Base-by-base conservation (phyloP, 2,888 invertebrate genomes). In the Hipparchia sbordonii region DNA sequence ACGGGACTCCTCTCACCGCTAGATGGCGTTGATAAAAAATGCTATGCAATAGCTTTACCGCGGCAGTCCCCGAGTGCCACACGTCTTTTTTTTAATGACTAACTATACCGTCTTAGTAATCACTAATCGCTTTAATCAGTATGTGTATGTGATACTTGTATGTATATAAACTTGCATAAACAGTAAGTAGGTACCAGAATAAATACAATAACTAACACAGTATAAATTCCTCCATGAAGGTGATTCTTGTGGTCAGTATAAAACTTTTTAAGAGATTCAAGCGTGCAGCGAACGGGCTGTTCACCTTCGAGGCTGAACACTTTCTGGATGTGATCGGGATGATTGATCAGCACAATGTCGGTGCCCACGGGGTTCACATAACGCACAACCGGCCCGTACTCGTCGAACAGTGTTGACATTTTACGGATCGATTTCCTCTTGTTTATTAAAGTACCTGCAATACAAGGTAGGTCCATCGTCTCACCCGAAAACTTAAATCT, bases 361-460 rank as follows among this genome's bases (percentile, higher is more conserved):
- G 94, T 94, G 0, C 95, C 95, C 61, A 96, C 90, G 0, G 96
- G 95, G 46, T 95, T 96, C 39, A 95, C 94, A 67, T 96, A 92
- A 68, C 96, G 94, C 8, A 96, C 96, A 2, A 96, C 94, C 0
- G 96, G 95, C 0, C 96, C 96, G 77, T 96, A 96, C 76, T 92
- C 88, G 68, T 93, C 91, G 75, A 93, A 94, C 1, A 94, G 81
- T 6, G 82, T 78, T 0, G 93, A 87, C 4, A 92, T 79, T 74
- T 85, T 87, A 75, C 84, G 87, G 45, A 87, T 45, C 0, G 89
- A 85, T 67, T 86, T 89, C 72, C 84, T 86, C 8, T 83, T 83
- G 66, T 81, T 85, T 12, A 89, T 72, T 70, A 84, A 87, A 7
- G 87, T 80, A 12, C 87, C 92, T 93, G 78, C 51, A 80, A 80